A percentile compares a stretch with the other conserved stretches of the same genome.
These are phyloP conservation scores for Phoxinus dragarum DNA, from an alignment of 2,797 vertebrate genomes.

Conservation along the genomic window DNA sequence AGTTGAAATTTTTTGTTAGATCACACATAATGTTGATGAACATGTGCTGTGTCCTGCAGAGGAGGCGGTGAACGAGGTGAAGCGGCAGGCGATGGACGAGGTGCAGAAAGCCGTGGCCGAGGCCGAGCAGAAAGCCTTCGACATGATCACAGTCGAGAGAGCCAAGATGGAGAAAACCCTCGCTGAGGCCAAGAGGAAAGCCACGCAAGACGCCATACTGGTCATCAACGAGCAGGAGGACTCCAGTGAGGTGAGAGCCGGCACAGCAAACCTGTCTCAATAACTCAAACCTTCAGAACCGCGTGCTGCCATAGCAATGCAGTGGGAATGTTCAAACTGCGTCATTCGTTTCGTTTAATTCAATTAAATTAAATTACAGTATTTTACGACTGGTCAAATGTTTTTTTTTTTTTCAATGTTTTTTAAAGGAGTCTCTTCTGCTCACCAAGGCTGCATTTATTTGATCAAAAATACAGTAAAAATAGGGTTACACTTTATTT, in stretches of 20 bases:
- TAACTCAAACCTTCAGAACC: neutral
- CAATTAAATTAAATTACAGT: neutral
- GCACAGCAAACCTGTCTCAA: neutral
- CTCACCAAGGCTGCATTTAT: neutral
- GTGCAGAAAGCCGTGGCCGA: slow-evolving; percentile 97
- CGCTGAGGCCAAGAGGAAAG: slow-evolving; percentile 93
- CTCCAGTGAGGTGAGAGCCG: slow-evolving; percentile 89
- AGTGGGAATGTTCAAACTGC: neutral
- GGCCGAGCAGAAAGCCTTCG: slow-evolving; percentile 97
- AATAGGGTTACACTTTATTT: no score
- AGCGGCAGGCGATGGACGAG: slow-evolving; percentile 98
- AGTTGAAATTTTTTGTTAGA: no score
- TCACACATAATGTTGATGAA: neutral
- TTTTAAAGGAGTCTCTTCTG: neutral
- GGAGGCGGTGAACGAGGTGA: slow-evolving; percentile 98
- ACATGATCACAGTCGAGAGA: slow-evolving; percentile 94
- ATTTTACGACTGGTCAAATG: neutral
- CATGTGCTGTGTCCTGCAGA: slow-evolving; percentile 72
- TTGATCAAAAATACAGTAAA: neutral
- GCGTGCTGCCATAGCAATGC: neutral
- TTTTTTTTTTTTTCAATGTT: neutral
- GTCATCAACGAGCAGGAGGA: slow-evolving; percentile 98
- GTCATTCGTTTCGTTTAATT: neutral
- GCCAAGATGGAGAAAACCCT: slow-evolving; percentile 98
- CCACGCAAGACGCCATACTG: slow-evolving; percentile 91